Conservation (phyloP, 2,888 invertebrate species). For the Andrena hattorfiana region DNA sequence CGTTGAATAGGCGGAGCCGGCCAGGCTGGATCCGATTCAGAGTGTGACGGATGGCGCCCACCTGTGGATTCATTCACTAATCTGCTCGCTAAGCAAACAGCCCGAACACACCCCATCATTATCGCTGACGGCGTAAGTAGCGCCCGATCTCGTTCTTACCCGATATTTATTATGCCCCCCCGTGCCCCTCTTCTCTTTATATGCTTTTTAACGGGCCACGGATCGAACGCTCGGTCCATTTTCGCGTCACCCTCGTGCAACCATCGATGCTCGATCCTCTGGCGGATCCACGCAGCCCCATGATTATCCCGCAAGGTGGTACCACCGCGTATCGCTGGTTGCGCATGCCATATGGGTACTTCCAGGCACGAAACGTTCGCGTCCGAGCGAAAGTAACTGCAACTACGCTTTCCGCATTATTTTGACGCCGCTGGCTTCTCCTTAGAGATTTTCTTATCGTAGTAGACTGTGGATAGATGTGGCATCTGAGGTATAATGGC, state of each 20-base stretch:
- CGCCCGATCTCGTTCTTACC: slow-evolving; percentile 76
- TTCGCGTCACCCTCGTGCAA: slow-evolving; percentile 77
- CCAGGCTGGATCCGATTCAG: slow-evolving; percentile 75
- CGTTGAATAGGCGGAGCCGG: slow-evolving; percentile 80
- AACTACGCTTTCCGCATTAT: neutral
- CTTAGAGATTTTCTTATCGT: neutral
- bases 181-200: slow-evolving; percentile 47
- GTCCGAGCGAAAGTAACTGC: neutral
- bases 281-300: slow-evolving; percentile 50
- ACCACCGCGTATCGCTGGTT: slow-evolving; percentile 53
- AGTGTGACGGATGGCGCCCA: slow-evolving; percentile 85
- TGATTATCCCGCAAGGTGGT: slow-evolving; percentile 59
- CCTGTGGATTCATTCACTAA: slow-evolving; percentile 85
- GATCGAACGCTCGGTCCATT: slow-evolving; percentile 74
- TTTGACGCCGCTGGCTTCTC: too few species aligned
- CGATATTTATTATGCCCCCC: slow-evolving; percentile 80
- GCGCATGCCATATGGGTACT: slow-evolving; percentile 69
- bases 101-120: slow-evolving; percentile 84
- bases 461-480: neutral
- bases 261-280: slow-evolving; percentile 71
- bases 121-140: slow-evolving; percentile 85
- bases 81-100: slow-evolving; percentile 85
- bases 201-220: slow-evolving; percentile 66
- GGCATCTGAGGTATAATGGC: too few species aligned
- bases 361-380: neutral